Base-by-base conservation (phyloP, 2,888 invertebrate genomes). In the Ornithoptera alexandrae region DNA sequence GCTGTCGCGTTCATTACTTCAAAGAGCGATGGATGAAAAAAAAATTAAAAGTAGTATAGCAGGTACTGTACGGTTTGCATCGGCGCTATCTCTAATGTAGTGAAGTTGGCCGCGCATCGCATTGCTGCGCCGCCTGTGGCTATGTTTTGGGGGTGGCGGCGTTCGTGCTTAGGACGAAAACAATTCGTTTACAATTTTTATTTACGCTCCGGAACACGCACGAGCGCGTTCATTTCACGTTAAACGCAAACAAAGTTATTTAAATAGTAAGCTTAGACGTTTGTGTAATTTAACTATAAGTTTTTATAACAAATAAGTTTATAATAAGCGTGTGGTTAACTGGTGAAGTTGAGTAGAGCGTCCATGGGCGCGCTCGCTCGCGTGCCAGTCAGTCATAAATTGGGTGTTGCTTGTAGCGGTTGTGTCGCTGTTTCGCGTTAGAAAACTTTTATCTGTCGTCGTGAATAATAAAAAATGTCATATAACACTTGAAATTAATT, bases 111-210 rank as follows among this genome's bases (percentile, higher is more conserved):
- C 79, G 76, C 77, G 79, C 57, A 67, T 22, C 62, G 42, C 57
- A 61, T 15, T 20, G 60, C 70, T 46, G 46, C 15, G 42, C 42
- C 4, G 53, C 36, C 68, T 46, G 65, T 69, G 66, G 68, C 68
- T 72, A 53, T 69, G 68, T 72, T 61, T 65, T 72, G 64, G 61
- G 68, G 61, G 67, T 69, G 65, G 65, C 69, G 62, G 70, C 70
- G 80, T 82, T 81, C 91, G 90, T 90, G 90, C 87, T 86, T 80
- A 77, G 78, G 82, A 81, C 81, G 78, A 85, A 87, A 92, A 87
- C 87, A 87, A 84, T 79, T 75, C 73, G 75, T 81, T 80, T 85
- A 84, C 85, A 46, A 81, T 74, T 75, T 80, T 72, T 74, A 81
- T 87, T 85, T 81, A 76, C 77, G 81, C 78, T 84, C 82, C 80